Percentiles rank a stretch among this genome's conserved stretches.
Evolutionary conservation across 64 coral and sea anemone genomes (phyloP).

Genomic region (Hydrozoanthus tunicans): DNA sequence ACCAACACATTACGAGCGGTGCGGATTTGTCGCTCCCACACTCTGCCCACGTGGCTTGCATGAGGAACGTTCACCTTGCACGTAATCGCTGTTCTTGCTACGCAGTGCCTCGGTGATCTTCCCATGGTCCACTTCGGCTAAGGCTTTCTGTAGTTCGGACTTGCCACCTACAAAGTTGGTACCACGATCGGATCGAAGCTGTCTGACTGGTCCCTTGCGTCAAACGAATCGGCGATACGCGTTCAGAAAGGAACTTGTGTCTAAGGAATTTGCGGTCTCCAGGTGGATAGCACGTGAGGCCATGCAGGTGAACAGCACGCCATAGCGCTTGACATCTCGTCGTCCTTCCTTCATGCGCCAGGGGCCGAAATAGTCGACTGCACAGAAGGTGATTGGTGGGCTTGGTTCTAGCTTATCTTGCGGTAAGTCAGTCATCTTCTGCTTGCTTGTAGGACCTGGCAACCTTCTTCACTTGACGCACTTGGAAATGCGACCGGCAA

Average conservation of each 20-base stretch:
- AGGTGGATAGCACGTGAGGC: slow-evolving; percentile 7
- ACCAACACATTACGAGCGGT: not conserved
- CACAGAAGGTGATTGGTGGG: not conserved
- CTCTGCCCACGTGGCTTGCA: not conserved
- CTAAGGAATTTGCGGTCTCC: not conserved
- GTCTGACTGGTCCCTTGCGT: not conserved
- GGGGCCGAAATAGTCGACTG: slow-evolving; percentile 7
- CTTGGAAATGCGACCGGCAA: not conserved
- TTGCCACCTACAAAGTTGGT: slow-evolving; percentile 27
- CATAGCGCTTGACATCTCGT: slow-evolving; percentile 12
- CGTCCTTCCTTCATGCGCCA: slow-evolving; percentile 24
- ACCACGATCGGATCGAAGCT: slow-evolving; percentile 4
- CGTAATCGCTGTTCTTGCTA: not conserved
- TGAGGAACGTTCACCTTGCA: not conserved
- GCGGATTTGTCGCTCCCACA: not conserved
- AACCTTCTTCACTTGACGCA: not conserved
- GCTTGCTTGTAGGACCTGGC: no score
- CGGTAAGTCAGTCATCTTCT: not conserved
- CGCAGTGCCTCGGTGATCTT: not conserved
- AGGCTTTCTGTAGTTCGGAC: not conserved
- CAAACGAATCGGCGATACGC: not conserved
- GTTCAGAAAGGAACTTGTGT: slow-evolving; percentile 18
- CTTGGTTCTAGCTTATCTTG: slow-evolving; percentile 19
- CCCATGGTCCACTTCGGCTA: not conserved
- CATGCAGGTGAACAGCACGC: slow-evolving; percentile 7